Percentiles rank a stretch among this genome's conserved stretches.
Evolutionary conservation across 1,140 invertebrate genomes (phyloP).

Genomic region (Elymnias hypermnestra): DNA sequence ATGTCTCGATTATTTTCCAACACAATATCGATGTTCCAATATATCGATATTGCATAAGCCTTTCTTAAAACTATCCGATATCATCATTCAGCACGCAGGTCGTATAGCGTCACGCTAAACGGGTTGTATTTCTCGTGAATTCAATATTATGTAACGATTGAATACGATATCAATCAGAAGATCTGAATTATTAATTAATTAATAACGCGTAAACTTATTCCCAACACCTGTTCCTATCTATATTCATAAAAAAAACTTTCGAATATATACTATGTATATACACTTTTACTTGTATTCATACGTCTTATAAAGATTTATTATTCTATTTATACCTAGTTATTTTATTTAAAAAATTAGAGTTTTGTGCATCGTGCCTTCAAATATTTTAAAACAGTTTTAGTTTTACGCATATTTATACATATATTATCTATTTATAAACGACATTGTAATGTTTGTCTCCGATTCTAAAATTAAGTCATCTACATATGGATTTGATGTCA

Average conservation of each 20-base stretch:
- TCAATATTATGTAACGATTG: slow-evolving; percentile 44
- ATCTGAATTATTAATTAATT: slow-evolving; percentile 13
- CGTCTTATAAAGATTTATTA: not conserved
- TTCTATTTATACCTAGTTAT: not conserved
- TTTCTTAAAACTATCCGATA: no score
- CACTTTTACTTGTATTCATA: not conserved
- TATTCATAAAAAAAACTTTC: slow-evolving; percentile 5
- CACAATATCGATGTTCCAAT: no score
- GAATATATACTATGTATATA: not conserved
- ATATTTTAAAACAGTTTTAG: no score
- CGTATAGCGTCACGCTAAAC: slow-evolving; percentile 40
- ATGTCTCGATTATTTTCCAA: no score
- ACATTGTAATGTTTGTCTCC: no score
- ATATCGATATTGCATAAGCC: no score
- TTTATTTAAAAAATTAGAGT: not conserved
- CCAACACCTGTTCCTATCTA: not conserved
- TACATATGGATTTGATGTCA: no score
- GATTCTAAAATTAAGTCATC: no score
- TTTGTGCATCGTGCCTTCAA: no score
- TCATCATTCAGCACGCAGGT: slow-evolving; percentile 41
- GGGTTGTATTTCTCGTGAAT: slow-evolving; percentile 26
- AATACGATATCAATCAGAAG: slow-evolving; percentile 11
- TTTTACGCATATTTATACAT: no score
- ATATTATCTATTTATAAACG: no score
- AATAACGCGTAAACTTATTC: not conserved